Base-by-base conservation (phyloP, 2,113 vertebrate species). In the Sarotherodon lohbergeri region DNA sequence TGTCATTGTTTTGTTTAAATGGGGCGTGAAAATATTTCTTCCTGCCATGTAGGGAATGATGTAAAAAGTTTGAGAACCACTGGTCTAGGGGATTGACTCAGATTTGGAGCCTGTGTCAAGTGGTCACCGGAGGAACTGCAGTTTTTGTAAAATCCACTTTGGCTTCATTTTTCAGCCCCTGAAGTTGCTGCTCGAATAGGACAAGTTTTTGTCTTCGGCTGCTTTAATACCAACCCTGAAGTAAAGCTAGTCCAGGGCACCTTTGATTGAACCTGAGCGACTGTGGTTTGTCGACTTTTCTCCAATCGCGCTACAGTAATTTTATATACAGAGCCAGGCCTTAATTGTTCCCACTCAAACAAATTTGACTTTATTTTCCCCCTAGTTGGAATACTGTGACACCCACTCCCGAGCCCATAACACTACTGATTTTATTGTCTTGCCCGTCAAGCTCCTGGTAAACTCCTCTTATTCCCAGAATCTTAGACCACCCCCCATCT, bases 381-480 rank as follows among this genome's bases (percentile, higher is more conserved):
- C 12, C 34, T 46, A 34, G 50, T 81, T 79, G 56, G 73, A 82
- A 55, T 71, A 24, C 39, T 79, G 34, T 80, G 81, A 88, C 52
- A 66, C 12, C 27, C 54, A 46, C 32, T 79, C 57, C 36, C 8
- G 19, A 81, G 36, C 27, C 29, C 84, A 43, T 66, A 87, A 80
- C 36, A 14, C 80, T 52, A 34, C 34, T 76, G 32, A 79, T 87
- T 91, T 89, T 84, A 84, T 90, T 89, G 82, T 61, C 80, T 79
- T 88, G 82, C 78, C 63, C 6, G 3, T 92, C 89, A 80, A 76
- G 24, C 84, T 88, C 22, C 79, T 34, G 61, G 88, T 88, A 86
- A 86, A 86, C 55, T 59, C 80, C 71, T 10, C 19, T 55, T 68
- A 34, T 92, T 92, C 90, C 85, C 90, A 91, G 90, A 91, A 85